Base-by-base conservation (phyloP, 2,888 invertebrate species). In the Drosophila infuscata region DNA sequence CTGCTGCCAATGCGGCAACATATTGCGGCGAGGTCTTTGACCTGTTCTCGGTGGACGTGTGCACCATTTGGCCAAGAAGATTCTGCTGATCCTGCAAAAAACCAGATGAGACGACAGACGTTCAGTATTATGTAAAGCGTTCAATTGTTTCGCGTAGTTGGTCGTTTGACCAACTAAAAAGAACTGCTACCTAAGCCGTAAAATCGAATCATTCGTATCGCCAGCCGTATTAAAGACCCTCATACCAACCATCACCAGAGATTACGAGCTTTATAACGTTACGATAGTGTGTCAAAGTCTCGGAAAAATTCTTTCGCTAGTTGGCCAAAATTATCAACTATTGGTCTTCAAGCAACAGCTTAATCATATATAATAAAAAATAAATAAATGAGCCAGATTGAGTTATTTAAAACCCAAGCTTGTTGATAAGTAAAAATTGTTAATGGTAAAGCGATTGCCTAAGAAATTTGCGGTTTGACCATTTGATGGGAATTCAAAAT, bases 1-100 rank as follows among this genome's bases (percentile, higher is more conserved):
- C 96, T 15, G 97, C 96, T 95, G 93, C 88, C 60, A 93, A 71
- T 2, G 93, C 93, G 52, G 93, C 93, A 25, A 92, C 76, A 91
- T 92, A 92, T 74, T 93, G 93, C 32, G 93, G 92, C 12, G 91
- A 68, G n/a, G 70, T 91, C 59, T 60, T 81, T 11, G 92, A 78
- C 41, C 65, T 79, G 54, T 84, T 88, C 30, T 88, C 83, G 70
- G 83, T 90, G 20, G 83, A 74, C 57, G 84, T 71, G 70, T 91
- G 91, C 70, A 91, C 92, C 92, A 93, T 93, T 32, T 79, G 86
- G 76, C 87, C 81, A 58, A 92, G 91, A 69, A 91, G 73, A 53
- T 87, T 91, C 62, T 92, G 92, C 74, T 92, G 91, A 81, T 92
- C 92, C 93, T 92, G 84, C 12, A 78, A 83, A 25, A 56, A 20